Conservation (phyloP, 2,797 vertebrate species). For the Cichlasoma orientale region DNA sequence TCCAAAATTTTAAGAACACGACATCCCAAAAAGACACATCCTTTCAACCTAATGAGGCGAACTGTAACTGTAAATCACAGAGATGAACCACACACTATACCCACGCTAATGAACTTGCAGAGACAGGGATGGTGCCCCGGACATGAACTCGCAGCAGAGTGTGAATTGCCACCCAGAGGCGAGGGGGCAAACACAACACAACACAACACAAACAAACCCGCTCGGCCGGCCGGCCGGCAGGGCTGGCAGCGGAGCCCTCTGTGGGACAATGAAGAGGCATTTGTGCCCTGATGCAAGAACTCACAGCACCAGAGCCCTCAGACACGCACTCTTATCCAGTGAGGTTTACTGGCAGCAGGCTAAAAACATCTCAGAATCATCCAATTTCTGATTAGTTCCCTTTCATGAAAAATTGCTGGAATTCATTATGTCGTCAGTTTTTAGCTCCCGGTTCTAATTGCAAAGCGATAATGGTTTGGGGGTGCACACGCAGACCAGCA, state of each 20-base stretch:
- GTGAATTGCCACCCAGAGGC: constrained; percentile 80
- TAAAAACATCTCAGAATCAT: neutral
- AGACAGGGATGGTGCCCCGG: constrained; percentile 69
- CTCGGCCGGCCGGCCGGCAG: constrained; percentile 21
- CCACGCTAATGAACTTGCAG: constrained; percentile 73
- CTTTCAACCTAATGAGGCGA: constrained; percentile 6
- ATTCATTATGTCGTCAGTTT: neutral
- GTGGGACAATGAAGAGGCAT: constrained; percentile 47
- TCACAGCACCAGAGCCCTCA: neutral
- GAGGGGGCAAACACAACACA: constrained; percentile 77
- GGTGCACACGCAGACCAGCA: neutral
- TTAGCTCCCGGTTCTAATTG: neutral
- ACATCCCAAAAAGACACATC: neutral
- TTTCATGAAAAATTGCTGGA: neutral
- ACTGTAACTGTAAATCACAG: neutral
- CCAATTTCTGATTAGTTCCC: neutral
- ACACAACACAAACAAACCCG: constrained; percentile 69
- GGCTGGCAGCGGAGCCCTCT: constrained; percentile 5
- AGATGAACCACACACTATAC: constrained; percentile 1
- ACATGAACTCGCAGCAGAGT: constrained; percentile 78
- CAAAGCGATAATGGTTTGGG: neutral
- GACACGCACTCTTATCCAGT: neutral
- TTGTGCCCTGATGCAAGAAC: neutral
- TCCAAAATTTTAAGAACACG: neutral
- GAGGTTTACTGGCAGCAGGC: neutral